phyloP scores from a whole-genome alignment of 1,140 invertebrate genomes.

The Heliothis virescens region DNA sequence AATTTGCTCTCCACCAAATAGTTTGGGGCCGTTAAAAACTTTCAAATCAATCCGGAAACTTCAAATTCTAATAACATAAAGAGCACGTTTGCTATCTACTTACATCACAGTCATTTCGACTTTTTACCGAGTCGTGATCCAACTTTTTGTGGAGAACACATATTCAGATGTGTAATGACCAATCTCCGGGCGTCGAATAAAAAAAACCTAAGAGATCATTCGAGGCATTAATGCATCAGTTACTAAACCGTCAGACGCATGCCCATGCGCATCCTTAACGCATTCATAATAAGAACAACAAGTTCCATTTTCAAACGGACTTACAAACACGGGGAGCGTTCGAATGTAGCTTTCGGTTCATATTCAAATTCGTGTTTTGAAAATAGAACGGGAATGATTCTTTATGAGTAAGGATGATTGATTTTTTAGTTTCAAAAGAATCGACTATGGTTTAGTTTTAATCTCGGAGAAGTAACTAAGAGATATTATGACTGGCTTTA shows the following conservation, averaged over 20 bases:
- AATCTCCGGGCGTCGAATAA: constrained; percentile 81
- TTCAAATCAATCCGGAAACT: constrained; percentile 80
- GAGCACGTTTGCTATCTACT: constrained; percentile 80
- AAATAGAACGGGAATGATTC: constrained; percentile 74
- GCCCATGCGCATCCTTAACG: constrained; percentile 83
- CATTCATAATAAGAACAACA: constrained; percentile 83
- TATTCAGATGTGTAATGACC: constrained; percentile 85
- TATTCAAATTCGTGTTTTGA: constrained; percentile 81
- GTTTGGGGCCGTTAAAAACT: constrained; percentile 59
- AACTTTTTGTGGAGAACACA: constrained; percentile 79
- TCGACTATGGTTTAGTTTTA: constrained; percentile 31
- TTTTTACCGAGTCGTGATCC: constrained; percentile 80
- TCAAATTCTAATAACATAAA: constrained; percentile 80
- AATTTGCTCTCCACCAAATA: constrained; percentile 50
- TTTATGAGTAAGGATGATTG: constrained; percentile 49
- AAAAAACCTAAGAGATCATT: constrained; percentile 77
- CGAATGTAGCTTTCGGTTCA: constrained; percentile 70
- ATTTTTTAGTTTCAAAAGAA: constrained; percentile 47
- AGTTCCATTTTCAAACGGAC: constrained; percentile 75
- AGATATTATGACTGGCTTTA: constrained; percentile 22
- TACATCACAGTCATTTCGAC: constrained; percentile 76
- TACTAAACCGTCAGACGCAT: constrained; percentile 83
- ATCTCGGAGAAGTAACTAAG: constrained; percentile 6
- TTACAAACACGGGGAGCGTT: constrained; percentile 76
- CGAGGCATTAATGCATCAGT: constrained; percentile 83